A percentile compares a stretch with the other conserved stretches of the same genome.
These are phyloP conservation scores for Rhogogaster chlorosoma DNA, from an alignment of 2,888 invertebrate genomes.

Conservation along the genomic window DNA sequence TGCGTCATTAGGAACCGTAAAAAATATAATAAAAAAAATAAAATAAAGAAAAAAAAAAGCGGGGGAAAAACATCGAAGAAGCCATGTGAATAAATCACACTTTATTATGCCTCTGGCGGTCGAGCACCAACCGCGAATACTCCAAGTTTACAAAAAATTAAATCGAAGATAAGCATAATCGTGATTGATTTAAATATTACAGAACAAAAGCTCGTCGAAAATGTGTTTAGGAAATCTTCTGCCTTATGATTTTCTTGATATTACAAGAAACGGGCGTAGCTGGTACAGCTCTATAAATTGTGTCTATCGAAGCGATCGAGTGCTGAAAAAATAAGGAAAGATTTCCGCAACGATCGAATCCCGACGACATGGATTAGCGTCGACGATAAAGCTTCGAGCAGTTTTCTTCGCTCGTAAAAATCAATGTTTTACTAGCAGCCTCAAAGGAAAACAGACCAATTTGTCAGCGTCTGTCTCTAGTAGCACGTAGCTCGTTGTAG, in stretches of 20 bases:
- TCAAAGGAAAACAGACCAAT: conserved; percentile 46
- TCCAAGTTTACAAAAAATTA: background rate
- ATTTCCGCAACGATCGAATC: conserved; percentile 33
- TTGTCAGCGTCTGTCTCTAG: conserved; percentile 40
- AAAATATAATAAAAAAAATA: background rate
- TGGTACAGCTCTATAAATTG: background rate
- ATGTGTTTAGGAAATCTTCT: background rate
- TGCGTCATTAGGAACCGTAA: conserved; percentile 25
- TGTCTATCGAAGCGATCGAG: background rate
- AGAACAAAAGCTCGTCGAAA: background rate
- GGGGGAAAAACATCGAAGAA: background rate
- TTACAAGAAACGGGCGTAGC: background rate
- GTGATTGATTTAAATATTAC: background rate
- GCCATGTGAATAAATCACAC: background rate
- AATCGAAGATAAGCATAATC: background rate
- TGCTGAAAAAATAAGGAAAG: conserved; percentile 4
- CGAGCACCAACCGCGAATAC: background rate
- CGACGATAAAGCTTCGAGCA: conserved; percentile 29
- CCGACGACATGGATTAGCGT: conserved; percentile 25
- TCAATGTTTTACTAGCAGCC: conserved; percentile 33
- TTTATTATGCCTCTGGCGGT: background rate
- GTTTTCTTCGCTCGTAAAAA: conserved; percentile 34
- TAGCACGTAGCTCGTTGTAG: conserved; percentile 4
- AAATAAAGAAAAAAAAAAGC: background rate
- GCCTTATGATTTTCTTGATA: background rate